Base-by-base conservation (phyloP, 2,888 invertebrate genomes). In the Agrotis ipsilon region DNA sequence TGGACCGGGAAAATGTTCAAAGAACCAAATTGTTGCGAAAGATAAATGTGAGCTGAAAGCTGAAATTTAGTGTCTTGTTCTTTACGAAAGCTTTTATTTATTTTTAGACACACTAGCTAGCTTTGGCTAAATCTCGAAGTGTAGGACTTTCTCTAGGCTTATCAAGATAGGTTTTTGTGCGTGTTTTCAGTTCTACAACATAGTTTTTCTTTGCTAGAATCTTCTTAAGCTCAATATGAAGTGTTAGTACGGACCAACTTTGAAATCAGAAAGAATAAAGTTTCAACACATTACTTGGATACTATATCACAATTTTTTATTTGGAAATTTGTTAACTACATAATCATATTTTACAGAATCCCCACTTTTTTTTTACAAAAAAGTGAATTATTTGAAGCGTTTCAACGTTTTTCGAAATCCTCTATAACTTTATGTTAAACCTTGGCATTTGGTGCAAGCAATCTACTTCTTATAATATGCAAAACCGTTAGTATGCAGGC, bases 1-100 rank as follows among this genome's bases (percentile, higher is more conserved):
- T 57, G 65, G 39, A 46, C 66, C 49, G 58, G 46, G 27, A 32
- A 64, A 70, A 65, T 59, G 49, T 52, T 61, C 61, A 74, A 68
- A 71, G 74, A 68, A 54, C 43, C 52, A 55, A 74, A 73, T 52
- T 58, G 45, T 64, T 32, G n/a, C 14, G 48, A 48, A 69, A 58
- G 75, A 62, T 32, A 48, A 60, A 55, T 46, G 45, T 1, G 18
- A 60, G 24, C 16, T 59, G 48, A 48, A 75, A 60, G 24, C 16
- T 59, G 48, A 48, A 75, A 68, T 59, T 75, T 58, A 58, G 67
- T 58, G 59, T 45, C 59, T 21, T 73, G 19, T 68, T 51, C 19
- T 65, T 39, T 65, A 48, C 18, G 54, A 3, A 48, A 21, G 24
- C 1, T 24, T 27, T 45, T 57, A 73, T 32, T 39, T 39, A 65